These are phyloP conservation scores for Phortica okadai DNA, from an alignment of 2,888 invertebrate species.

Conservation along the genomic window DNA sequence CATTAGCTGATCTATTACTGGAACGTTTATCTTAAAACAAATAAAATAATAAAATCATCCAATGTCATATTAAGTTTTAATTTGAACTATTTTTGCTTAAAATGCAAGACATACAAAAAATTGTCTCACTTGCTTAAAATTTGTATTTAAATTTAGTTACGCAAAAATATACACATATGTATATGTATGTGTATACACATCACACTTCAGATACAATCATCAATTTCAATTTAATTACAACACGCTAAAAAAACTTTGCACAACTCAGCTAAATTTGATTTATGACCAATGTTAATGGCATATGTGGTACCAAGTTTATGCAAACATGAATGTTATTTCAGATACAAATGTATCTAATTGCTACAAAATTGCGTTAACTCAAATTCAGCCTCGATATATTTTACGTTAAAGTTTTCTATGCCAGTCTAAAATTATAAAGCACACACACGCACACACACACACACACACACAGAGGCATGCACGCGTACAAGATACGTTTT, in stretches of 20 bases:
- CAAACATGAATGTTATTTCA: not conserved
- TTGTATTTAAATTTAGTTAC: too few species aligned
- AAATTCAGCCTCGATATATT: too few species aligned
- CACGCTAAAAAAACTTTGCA: not conserved
- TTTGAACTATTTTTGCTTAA: too few species aligned
- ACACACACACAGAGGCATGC: not conserved
- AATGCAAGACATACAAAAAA: too few species aligned
- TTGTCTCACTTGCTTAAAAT: too few species aligned
- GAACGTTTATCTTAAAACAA: too few species aligned
- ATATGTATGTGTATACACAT: too few species aligned
- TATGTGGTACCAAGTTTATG: not conserved
- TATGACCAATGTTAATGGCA: not conserved
- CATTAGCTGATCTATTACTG: too few species aligned
- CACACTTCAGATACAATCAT: not conserved
- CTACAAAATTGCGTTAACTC: not conserved
- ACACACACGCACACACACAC: not conserved
- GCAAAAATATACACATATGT: too few species aligned
- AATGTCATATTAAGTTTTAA: too few species aligned
- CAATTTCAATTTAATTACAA: slow-evolving; percentile 3
- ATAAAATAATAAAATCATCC: too few species aligned
- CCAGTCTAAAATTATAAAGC: not conserved
- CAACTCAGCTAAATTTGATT: slow-evolving; percentile 9
- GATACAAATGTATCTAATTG: slow-evolving; percentile 10
- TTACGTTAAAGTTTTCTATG: not conserved
- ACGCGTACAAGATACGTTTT: not conserved